Evolutionary conservation across 2,888 invertebrate genomes (phyloP), one percentile per base, ranked within the genome.

Genomic region (Trissoscelio sp.): DNA sequence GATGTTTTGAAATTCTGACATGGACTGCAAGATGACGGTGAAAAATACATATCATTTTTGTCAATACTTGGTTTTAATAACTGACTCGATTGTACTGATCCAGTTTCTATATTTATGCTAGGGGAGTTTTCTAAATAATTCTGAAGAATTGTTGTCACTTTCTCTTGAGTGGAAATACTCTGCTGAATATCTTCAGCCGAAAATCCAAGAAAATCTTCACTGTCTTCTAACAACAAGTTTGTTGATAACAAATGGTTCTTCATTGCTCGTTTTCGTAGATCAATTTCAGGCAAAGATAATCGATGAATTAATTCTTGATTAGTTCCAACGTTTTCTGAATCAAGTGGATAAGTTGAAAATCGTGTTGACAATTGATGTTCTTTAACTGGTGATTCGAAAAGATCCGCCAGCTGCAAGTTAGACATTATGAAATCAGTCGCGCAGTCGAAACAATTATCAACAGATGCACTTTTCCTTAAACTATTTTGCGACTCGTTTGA

Each of bases 391-490:
- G 0, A 34, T 34, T 74, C 69, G 2, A 69, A 51, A 0, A 64
- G 11, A n/a, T 70, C 58, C 4, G 31, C 16, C 1, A 81, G 16
- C 3, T 77, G 12, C 6, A 81, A 44, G 31, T 51, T 75, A 2
- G 66, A 70, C 77, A 77, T 81, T 0, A 77, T 9, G 9, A 16
- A 34, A 53, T 81, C 75, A 7, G 81, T 77, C 4, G 53, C 72
- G 5, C 42, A 22, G 39, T 81, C 81, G n/a, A 81, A 81, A 24
- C 53, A 77, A 20, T 73, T 67, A 2, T 73, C 37, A 16, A 81
- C 2, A 12, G 81, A 81, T 0, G 16, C 22, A 53, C 74, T 74
- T 42, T 73, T 77, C 28, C 66, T 81, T 3, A 70, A 11, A 12
- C 1, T 1, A 18, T 51, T 31, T 34, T 12, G 6, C 14, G 3